Evolutionary conservation across 1,140 invertebrate genomes (phyloP).

Genomic region (Apis dorsata): DNA sequence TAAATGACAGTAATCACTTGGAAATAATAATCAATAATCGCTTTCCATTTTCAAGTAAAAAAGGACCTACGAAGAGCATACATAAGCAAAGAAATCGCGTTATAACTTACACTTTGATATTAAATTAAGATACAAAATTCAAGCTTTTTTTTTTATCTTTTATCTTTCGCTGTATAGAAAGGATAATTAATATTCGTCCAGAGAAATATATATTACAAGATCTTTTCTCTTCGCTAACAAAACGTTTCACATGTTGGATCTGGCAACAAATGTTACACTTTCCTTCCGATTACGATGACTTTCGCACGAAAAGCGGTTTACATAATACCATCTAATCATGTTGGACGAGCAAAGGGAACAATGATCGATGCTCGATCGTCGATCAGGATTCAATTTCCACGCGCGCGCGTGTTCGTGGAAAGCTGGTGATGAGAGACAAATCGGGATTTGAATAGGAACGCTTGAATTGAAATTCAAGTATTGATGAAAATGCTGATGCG

Average conservation of each 20-base stretch:
- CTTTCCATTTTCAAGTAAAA: neutral
- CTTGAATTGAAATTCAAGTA: constrained; percentile 49
- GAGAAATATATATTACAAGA: neutral
- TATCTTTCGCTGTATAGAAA: neutral
- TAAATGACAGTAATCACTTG: neutral
- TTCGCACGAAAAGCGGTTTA: constrained; percentile 30
- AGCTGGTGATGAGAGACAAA: constrained; percentile 2
- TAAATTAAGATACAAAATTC: neutral
- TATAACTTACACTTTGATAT: neutral
- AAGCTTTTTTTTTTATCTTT: neutral
- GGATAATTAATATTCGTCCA: neutral
- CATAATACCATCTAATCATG: neutral
- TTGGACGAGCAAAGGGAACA: neutral
- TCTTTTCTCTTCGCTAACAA: constrained; percentile 7
- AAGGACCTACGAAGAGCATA: neutral
- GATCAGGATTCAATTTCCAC: neutral
- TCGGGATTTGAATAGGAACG: constrained; percentile 15
- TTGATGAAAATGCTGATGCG: too few relatives aligned
- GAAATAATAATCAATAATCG: constrained; percentile 19
- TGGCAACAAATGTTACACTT: constrained; percentile 30
- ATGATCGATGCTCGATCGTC: neutral
- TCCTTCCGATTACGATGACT: constrained; percentile 13
- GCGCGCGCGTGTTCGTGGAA: constrained; percentile 14
- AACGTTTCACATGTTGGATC: neutral
- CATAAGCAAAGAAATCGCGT: neutral